Conservation (phyloP, 2,797 vertebrate genomes). For the Diglossa cyanea region DNA sequence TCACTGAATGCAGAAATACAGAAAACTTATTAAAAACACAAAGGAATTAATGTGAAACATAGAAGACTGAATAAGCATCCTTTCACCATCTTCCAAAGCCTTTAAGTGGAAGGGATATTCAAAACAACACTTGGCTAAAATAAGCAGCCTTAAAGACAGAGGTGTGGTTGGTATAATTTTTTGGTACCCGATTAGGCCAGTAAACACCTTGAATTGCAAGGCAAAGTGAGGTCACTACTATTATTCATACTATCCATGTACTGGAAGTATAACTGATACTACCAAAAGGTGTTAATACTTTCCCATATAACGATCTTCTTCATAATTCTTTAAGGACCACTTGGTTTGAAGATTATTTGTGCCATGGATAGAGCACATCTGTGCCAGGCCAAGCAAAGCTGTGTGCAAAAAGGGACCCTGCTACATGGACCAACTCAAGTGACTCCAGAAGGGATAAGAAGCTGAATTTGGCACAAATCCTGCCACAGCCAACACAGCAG, state of each 20-base stretch:
- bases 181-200: neutral
- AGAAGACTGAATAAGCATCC: neutral
- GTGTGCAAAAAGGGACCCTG: neutral
- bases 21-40: neutral
- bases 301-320: neutral
- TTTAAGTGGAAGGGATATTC: neutral
- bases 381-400: neutral
- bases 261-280: neutral
- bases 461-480: neutral
- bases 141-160: neutral
- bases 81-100: neutral
- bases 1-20: neutral
- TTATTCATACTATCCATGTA: fast-evolving
- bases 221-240: neutral
- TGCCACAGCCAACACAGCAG: neutral
- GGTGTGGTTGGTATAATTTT: neutral
- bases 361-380: neutral
- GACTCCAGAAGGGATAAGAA: neutral
- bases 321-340: neutral
- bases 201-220: neutral
- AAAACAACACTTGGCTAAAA: neutral
- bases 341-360: neutral
- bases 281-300: neutral
- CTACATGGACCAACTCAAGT: fast-evolving
- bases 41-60: neutral